A percentile compares a stretch with the other conserved stretches of the same genome.
Conservation (phyloP, 2,797 vertebrate species). For the Oreortyx pictus region DNA sequence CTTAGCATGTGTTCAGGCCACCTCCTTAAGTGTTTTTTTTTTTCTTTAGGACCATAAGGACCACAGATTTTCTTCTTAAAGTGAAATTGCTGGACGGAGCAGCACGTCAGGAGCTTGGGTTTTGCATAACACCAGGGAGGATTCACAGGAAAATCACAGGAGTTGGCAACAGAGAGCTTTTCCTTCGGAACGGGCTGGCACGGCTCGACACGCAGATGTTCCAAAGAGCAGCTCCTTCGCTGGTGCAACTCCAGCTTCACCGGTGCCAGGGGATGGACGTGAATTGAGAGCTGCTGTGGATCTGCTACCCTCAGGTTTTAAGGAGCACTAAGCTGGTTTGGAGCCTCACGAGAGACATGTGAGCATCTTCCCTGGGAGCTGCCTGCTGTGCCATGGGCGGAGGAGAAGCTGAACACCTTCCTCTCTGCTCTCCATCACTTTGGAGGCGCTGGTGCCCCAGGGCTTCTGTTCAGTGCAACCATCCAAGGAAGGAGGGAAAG, state of each 20-base stretch:
- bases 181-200: background rate
- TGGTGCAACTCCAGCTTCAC: conserved; percentile 10
- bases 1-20: background rate
- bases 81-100: background rate
- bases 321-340: background rate
- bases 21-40: background rate
- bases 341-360: background rate
- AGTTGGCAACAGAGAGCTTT: background rate
- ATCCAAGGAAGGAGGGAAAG: background rate
- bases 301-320: background rate
- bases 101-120: background rate
- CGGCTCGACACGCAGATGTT: background rate
- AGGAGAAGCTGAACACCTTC: background rate
- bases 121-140: background rate
- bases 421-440: background rate
- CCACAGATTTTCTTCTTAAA: background rate
- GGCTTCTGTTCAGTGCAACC: background rate
- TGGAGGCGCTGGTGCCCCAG: background rate
- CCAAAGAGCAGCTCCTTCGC: background rate
- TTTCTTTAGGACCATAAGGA: conserved; percentile 16
- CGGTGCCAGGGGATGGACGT: background rate
- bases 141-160: conserved; percentile 9
- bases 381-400: background rate
- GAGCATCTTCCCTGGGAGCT: background rate
- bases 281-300: background rate